A percentile compares a stretch with the other conserved stretches of the same genome.
These are phyloP conservation scores for Congeria kusceri DNA, from an alignment of 2,888 invertebrate species.

Conservation along the genomic window DNA sequence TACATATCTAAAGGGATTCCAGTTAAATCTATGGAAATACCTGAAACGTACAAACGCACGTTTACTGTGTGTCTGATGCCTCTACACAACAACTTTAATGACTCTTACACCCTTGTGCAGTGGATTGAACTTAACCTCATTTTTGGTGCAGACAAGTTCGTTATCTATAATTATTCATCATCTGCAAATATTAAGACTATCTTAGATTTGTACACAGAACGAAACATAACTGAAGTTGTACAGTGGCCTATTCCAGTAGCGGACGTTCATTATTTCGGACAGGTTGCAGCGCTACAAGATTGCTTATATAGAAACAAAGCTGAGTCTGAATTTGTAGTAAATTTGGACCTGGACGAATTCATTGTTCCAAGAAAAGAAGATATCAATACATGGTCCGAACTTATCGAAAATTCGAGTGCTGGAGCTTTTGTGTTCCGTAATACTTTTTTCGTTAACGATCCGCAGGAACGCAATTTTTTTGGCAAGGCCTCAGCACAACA, in stretches of 20 bases:
- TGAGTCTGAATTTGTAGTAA: constrained; percentile 75
- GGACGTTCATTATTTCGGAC: constrained; percentile 83
- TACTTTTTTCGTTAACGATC: constrained; percentile 77
- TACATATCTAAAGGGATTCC: constrained; percentile 30
- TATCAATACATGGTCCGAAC: too few species aligned
- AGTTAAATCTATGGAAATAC: not conserved
- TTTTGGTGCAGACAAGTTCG: constrained; percentile 80
- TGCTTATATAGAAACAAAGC: constrained; percentile 80
- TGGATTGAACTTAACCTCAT: constrained; percentile 82
- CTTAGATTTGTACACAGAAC: constrained; percentile 69
- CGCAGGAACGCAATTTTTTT: constrained; percentile 48
- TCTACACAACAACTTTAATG: constrained; percentile 70
- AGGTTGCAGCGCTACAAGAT: constrained; percentile 82
- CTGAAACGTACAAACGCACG: constrained; percentile 9
- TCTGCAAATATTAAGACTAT: constrained; percentile 73
- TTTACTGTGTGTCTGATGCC: constrained; percentile 78
- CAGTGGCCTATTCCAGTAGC: constrained; percentile 80
- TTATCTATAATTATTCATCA: constrained; percentile 80
- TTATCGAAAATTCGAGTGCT: too few species aligned
- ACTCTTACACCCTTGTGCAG: constrained; percentile 79
- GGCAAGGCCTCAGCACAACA: constrained; percentile 57
- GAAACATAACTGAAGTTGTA: constrained; percentile 73
- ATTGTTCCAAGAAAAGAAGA: constrained; percentile 74
- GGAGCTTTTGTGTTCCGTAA: constrained; percentile 63
- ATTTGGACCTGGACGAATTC: constrained; percentile 83